Conservation (phyloP, 2,888 invertebrate genomes). For the Oscheius myriophilus region DNA sequence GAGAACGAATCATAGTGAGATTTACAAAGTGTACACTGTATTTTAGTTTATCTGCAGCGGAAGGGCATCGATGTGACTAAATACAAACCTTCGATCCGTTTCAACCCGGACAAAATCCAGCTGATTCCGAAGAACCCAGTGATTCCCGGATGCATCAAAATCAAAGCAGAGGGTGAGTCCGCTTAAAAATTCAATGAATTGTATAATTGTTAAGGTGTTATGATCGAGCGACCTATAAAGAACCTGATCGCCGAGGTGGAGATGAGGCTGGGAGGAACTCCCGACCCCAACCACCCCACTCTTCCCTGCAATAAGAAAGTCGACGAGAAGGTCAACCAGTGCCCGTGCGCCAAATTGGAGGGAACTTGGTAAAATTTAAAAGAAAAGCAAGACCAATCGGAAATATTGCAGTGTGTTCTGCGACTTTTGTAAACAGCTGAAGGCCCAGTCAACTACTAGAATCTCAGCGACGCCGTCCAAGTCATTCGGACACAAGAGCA, state of each 20-base stretch:
- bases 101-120: conserved; percentile 70
- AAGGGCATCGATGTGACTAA: conserved; percentile 69
- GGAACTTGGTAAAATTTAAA: conserved; percentile 64
- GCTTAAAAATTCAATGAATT: background rate
- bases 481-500: conserved; percentile 45
- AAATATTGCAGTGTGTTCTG: conserved; percentile 69
- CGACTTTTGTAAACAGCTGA: conserved; percentile 69
- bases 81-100: conserved; percentile 66
- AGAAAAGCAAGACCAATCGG: too few species aligned
- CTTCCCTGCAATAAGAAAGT: conserved; percentile 69
- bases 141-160: conserved; percentile 70
- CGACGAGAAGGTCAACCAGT: conserved; percentile 69
- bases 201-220: conserved; percentile 45
- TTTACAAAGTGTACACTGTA: background rate
- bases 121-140: conserved; percentile 69
- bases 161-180: conserved; percentile 63
- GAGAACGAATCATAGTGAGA: background rate
- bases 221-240: conserved; percentile 61
- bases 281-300: conserved; percentile 69
- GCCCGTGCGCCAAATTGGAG: conserved; percentile 69
- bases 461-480: conserved; percentile 57
- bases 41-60: conserved; percentile 67
- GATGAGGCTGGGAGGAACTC: conserved; percentile 68
- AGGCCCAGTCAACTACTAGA: conserved; percentile 57
- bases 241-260: conserved; percentile 69